Evolutionary conservation across 2,888 invertebrate genomes (phyloP).

Genomic region (Troides aeacus): DNA sequence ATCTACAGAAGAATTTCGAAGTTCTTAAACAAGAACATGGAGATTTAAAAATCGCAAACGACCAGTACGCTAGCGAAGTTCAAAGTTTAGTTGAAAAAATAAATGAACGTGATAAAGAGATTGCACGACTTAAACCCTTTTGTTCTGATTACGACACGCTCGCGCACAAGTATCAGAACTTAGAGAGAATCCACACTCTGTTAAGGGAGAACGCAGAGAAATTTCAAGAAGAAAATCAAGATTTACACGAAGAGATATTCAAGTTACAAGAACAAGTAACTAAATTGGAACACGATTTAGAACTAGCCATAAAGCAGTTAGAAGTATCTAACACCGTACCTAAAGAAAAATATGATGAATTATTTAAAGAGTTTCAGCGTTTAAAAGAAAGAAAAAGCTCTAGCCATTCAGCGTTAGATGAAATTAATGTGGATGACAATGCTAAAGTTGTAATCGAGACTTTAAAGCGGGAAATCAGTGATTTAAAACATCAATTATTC

Average conservation of each 20-base stretch:
- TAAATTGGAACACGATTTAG: constrained; percentile 70
- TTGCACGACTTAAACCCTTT: constrained; percentile 46
- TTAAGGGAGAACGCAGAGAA: constrained; percentile 73
- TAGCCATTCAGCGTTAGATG: constrained; percentile 59
- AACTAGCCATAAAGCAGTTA: constrained; percentile 53
- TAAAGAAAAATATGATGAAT: constrained; percentile 59
- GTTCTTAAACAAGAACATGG: constrained; percentile 70
- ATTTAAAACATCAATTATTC: constrained; percentile 61
- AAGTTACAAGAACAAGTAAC: constrained; percentile 73
- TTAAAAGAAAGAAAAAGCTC: constrained; percentile 57
- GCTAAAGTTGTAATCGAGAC: constrained; percentile 75
- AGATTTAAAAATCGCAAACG: constrained; percentile 68
- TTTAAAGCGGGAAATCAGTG: constrained; percentile 69
- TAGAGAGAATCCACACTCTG: constrained; percentile 67
- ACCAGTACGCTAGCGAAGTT: constrained; percentile 68
- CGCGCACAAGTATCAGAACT: constrained; percentile 71
- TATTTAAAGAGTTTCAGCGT: constrained; percentile 59
- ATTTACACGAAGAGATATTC: constrained; percentile 75
- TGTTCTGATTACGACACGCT: constrained; percentile 65
- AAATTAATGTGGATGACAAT: constrained; percentile 73
- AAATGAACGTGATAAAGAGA: constrained; percentile 67
- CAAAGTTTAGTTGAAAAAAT: constrained; percentile 65
- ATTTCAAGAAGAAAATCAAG: constrained; percentile 77
- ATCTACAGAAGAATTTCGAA: constrained; percentile 76
- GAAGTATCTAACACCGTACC: constrained; percentile 57